Evolutionary conservation across 2,888 invertebrate genomes (phyloP).

Genomic region (Brenthis ino): DNA sequence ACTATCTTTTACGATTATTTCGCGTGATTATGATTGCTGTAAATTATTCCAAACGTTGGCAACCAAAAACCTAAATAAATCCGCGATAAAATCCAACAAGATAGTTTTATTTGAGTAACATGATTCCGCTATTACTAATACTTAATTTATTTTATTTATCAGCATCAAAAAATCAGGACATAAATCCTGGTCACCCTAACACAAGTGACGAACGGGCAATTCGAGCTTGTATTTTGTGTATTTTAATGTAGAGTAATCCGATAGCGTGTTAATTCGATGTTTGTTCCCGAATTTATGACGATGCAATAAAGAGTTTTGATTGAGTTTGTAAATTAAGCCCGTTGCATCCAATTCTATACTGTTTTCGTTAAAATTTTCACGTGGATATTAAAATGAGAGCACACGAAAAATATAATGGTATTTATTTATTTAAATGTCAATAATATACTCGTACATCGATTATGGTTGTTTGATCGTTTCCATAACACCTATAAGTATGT

Average conservation of each 20-base stretch:
- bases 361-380: conserved; percentile 6
- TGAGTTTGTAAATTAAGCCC: conserved; percentile 26
- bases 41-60: no score
- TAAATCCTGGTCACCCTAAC: conserved; percentile 1
- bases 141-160: no score
- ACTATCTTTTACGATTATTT: no score
- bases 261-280: conserved; percentile 35
- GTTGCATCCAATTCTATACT: not conserved
- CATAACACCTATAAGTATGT: no score
- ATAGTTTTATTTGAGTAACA: no score
- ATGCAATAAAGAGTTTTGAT: conserved; percentile 36
- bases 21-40: no score
- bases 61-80: no score
- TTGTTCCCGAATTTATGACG: conserved; percentile 34
- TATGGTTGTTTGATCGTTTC: no score
- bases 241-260: conserved; percentile 35
- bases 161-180: not conserved
- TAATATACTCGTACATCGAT: no score
- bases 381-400: not conserved
- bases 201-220: conserved; percentile 24
- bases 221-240: conserved; percentile 25
- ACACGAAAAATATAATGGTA: no score
- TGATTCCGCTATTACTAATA: not conserved
- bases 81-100: no score
- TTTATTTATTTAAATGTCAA: no score